Evolutionary conservation across 2,888 invertebrate genomes (phyloP).

Genomic region (Nowickia ferox): DNA sequence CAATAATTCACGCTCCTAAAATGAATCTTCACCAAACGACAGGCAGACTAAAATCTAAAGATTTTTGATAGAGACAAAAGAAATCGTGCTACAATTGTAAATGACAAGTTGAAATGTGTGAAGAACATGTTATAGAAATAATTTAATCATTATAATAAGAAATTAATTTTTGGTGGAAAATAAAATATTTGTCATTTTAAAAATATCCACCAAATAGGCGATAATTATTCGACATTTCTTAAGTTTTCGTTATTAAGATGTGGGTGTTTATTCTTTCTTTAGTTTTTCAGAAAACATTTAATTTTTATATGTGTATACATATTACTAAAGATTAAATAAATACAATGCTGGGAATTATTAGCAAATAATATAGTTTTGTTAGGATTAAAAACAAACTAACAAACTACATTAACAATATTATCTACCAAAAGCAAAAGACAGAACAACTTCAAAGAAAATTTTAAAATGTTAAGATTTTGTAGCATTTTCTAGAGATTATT

Average conservation of each 20-base stretch:
- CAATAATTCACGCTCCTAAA: slow-evolving; percentile 77
- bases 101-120: slow-evolving; percentile 55
- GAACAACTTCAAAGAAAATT: slow-evolving; percentile 39
- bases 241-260: slow-evolving; percentile 1
- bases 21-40: slow-evolving; percentile 26
- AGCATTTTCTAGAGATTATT: background rate
- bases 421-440: background rate
- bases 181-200: slow-evolving; percentile 5
- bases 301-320: background rate
- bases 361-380: slow-evolving; percentile 22
- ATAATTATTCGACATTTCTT: slow-evolving; percentile 66
- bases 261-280: slow-evolving; percentile 33
- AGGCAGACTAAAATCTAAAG: slow-evolving; percentile 1
- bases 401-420: background rate
- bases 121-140: slow-evolving; percentile 51
- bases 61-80: slow-evolving; percentile 37
- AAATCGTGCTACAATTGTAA: slow-evolving; percentile 38
- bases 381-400: slow-evolving; percentile 26
- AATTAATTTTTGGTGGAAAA: slow-evolving; percentile 44
- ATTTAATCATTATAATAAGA: slow-evolving; percentile 17
- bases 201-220: slow-evolving; percentile 54
- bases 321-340: slow-evolving; percentile 10
- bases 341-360: slow-evolving; percentile 7
- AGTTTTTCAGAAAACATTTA: background rate
- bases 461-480: background rate